Base-by-base conservation (phyloP, 2,888 invertebrate species). In the Lottia scabra region DNA sequence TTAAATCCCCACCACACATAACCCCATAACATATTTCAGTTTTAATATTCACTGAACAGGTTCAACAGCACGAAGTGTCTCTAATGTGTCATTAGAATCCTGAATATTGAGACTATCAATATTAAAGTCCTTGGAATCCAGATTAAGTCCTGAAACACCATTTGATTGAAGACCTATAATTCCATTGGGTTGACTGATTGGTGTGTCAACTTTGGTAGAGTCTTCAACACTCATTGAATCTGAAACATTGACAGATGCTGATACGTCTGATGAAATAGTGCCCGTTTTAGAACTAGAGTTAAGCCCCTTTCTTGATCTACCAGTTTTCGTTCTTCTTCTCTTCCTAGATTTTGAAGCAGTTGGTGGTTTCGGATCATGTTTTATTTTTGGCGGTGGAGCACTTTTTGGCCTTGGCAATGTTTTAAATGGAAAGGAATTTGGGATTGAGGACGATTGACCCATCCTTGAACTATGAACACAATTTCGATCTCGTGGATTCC, bases 401-500 rank as follows among this genome's bases (percentile, higher is more conserved):
- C 56, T 56, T 56, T 19, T 56, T 56, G 56, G 56, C 23, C 56
- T 56, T 56, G 56, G 19, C 19, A 56, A 56, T 23, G 56, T 19
- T 19, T 19, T 56, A 56, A 56, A 56, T 15, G 43, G 43, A 65
- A 43, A 30, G n/a, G 30, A 16, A 27, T 30, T 66, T 19, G 8
- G 8, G 26, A 30, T 13, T 45, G 44, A 38, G 38, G 38, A 38
- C 38, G 38, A 38, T 15, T 67, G n/a, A 16, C 27, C n/a, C 38
- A 45, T 16, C 45, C 67, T 67, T 45, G 65, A 43, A 16, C 6
- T 27, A 27, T 30, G 62, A 19, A 67, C 44, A 45, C 67, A 43
- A 26, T n/a, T 45, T 12, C 46, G 46, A n/a, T 45, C 26, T 19
- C 23, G 56, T 3, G 56, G 56, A 56, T 23, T 83, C 84, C 78